Percentiles rank a stretch among this genome's conserved stretches.
Conservation (phyloP, 2,888 invertebrate genomes). For the Homarus gammarus region DNA sequence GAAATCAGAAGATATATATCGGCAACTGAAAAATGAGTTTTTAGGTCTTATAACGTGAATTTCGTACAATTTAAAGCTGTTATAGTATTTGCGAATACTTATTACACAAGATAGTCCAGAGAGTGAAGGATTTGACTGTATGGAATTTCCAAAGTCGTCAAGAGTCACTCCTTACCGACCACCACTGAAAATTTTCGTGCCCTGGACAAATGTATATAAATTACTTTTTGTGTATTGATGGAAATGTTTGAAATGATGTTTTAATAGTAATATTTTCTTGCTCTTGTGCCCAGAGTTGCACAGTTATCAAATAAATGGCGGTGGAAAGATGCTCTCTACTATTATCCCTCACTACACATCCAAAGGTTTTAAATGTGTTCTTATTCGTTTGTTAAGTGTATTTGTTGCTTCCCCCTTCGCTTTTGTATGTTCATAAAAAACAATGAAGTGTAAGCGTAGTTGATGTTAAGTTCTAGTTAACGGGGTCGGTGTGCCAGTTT, state of each 20-base stretch:
- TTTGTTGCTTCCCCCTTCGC: neutral
- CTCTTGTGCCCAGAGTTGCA: neutral
- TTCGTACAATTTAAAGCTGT: no score
- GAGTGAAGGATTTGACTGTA: no score
- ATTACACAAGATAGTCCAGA: no score
- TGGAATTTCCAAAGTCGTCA: no score
- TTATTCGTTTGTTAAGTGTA: neutral
- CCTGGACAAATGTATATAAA: neutral
- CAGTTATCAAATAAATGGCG: constrained; percentile 24
- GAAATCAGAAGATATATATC: constrained; percentile 6
- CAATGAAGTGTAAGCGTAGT: no score
- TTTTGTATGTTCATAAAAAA: no score
- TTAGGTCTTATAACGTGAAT: neutral
- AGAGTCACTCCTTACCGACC: neutral
- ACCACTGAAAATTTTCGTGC: neutral
- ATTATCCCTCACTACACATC: neutral
- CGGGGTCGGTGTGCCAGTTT: constrained; percentile 73
- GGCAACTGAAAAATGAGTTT: neutral
- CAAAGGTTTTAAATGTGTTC: neutral
- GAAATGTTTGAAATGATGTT: neutral
- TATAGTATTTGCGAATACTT: no score
- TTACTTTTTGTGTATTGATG: neutral
- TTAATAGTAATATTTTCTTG: neutral
- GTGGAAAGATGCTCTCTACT: constrained; percentile 1
- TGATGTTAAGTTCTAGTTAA: constrained; percentile 49